Evolutionary conservation across 2,888 invertebrate species (phyloP).

Genomic region (Pristionchus mayeri): DNA sequence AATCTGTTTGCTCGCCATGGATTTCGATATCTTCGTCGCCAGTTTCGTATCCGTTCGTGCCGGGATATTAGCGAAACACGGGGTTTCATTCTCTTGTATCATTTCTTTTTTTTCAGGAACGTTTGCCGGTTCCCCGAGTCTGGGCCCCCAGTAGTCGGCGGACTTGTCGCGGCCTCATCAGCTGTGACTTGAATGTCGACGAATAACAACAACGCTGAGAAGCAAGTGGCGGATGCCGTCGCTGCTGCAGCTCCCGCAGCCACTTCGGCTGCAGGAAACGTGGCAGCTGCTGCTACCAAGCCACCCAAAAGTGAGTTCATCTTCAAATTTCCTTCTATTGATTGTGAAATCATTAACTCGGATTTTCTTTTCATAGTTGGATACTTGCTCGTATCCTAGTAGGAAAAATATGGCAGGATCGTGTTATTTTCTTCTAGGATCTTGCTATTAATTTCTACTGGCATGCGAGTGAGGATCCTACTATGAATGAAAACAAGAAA

Average conservation of each 20-base stretch:
- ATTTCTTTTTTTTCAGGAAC: conserved; percentile 15
- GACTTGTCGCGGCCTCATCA: conserved; percentile 31
- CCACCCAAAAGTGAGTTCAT: conserved; percentile 25
- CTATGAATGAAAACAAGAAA: no score
- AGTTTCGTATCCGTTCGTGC: conserved; percentile 25
- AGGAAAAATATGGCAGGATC: neutral
- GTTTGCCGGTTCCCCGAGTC: conserved; percentile 44
- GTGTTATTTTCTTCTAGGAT: no score
- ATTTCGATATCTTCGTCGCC: neutral
- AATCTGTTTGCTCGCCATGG: conserved; percentile 39
- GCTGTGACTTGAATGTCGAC: conserved; percentile 36
- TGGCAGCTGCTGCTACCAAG: conserved; percentile 4
- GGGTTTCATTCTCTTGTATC: neutral
- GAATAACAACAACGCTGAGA: conserved; percentile 35
- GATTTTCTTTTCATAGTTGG: no score
- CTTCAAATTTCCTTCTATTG: neutral
- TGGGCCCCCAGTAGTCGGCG: conserved; percentile 48
- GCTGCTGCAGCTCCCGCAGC: conserved; percentile 5
- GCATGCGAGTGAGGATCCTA: neutral
- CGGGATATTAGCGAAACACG: neutral
- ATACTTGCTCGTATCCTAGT: neutral
- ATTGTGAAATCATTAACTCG: neutral
- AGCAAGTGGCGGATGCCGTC: conserved; percentile 40
- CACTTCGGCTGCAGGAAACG: conserved; percentile 28
- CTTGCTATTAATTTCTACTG: neutral